A percentile compares a stretch with the other conserved stretches of the same genome.
phyloP scores from a whole-genome alignment of 92 coral and sea anemone species.

The Siderastrea siderea region DNA sequence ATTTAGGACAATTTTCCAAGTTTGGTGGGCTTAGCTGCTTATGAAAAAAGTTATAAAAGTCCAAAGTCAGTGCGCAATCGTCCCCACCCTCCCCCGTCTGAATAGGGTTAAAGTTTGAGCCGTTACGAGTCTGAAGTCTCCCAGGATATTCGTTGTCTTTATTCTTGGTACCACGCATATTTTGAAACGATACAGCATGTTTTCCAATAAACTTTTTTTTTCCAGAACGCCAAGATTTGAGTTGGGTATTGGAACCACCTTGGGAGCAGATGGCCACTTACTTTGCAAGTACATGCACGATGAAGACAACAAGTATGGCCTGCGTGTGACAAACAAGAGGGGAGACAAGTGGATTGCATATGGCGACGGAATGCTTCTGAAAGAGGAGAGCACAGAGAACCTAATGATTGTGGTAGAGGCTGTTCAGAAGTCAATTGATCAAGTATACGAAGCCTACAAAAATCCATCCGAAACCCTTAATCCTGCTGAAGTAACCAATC shows the following conservation, averaged over 20 bases:
- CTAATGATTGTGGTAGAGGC: too few relatives aligned
- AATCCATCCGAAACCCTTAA: constrained; percentile 10
- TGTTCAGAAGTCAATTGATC: neutral
- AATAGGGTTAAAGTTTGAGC: too few relatives aligned
- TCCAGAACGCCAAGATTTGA: constrained; percentile 76
- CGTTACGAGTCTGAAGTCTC: neutral
- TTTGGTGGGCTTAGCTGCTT: too few relatives aligned
- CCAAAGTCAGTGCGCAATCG: too few relatives aligned
- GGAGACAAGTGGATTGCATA: too few relatives aligned
- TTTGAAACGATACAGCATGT: neutral
- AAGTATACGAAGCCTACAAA: constrained; percentile 55
- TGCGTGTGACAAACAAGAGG: too few relatives aligned
- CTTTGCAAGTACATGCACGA: too few relatives aligned
- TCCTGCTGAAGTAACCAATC: constrained; percentile 39
- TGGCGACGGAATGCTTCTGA: constrained; percentile 10
- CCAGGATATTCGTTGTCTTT: neutral
- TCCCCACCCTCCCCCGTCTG: too few relatives aligned
- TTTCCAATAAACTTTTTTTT: neutral
- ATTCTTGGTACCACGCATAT: too few relatives aligned
- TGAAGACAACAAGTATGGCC: too few relatives aligned
- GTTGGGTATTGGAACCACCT: constrained; percentile 21
- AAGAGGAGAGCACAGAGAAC: constrained; percentile 36
- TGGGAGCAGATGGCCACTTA: constrained; percentile 37
- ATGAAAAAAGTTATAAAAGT: too few relatives aligned
- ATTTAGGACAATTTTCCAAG: too few relatives aligned